These are phyloP conservation scores for Gallinago media DNA, from an alignment of 2,113 vertebrate species.

Conservation along the genomic window DNA sequence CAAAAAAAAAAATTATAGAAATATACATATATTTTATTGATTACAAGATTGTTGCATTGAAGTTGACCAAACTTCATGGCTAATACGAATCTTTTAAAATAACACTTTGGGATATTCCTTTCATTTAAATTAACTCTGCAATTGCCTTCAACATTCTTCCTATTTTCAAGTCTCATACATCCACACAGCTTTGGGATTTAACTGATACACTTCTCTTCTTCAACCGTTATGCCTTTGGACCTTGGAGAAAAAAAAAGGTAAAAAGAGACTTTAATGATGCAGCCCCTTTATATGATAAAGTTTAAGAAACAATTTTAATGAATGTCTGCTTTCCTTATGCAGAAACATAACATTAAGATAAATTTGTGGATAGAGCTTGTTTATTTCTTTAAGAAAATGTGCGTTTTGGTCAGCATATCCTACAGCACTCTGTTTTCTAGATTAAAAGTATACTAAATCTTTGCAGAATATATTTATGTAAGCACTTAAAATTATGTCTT, in stretches of 20 bases:
- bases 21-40: not conserved
- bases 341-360: not conserved
- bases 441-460: not conserved
- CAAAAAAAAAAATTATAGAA: not conserved
- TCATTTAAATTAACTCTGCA: not conserved
- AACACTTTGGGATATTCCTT: not conserved
- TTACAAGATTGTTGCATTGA: not conserved
- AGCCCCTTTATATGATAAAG: not conserved
- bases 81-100: not conserved
- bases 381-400: not conserved
- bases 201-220: not conserved
- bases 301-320: not conserved
- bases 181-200: not conserved
- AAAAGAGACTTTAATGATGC: not conserved
- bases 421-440: not conserved
- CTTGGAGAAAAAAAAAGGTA: not conserved
- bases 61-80: not conserved
- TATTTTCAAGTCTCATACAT: not conserved
- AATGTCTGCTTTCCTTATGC: not conserved
- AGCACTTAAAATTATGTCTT: not conserved
- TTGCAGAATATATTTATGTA: not conserved
- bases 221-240: slow-evolving; percentile 15
- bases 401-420: not conserved
- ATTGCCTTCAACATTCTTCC: not conserved
- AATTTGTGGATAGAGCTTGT: not conserved